A percentile compares a stretch with the other conserved stretches of the same genome.
These are phyloP conservation scores for Dryomyza anilis DNA, from an alignment of 2,888 invertebrate species.

Conservation along the genomic window DNA sequence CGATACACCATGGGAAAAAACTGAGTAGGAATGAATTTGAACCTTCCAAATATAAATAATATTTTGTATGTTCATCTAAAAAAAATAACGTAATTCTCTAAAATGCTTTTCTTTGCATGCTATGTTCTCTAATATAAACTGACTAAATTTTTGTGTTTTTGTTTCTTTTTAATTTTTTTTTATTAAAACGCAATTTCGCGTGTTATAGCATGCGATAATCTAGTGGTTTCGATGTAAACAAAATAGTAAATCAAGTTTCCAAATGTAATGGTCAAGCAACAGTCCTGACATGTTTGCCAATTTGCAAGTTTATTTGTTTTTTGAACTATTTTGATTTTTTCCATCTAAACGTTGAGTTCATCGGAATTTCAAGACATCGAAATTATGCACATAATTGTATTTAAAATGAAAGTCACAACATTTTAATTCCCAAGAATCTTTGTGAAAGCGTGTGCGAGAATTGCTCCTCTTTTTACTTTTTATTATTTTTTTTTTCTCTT, in stretches of 20 bases:
- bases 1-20: background rate
- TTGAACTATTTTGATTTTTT: background rate
- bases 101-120: background rate
- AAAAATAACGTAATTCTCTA: too few species aligned
- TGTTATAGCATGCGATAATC: background rate
- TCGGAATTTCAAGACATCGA: background rate
- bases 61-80: background rate
- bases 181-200: background rate
- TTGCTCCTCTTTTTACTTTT: background rate
- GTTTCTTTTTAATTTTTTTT: background rate
- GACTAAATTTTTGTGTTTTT: background rate
- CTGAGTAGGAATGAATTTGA: background rate
- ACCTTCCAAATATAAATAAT: background rate
- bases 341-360: background rate
- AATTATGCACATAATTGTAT: background rate
- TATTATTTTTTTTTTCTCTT: background rate
- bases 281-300: background rate
- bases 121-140: background rate
- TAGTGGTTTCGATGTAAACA: background rate
- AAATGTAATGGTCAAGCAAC: background rate
- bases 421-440: constrained; percentile 7
- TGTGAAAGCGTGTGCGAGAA: background rate
- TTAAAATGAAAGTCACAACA: constrained; percentile 13
- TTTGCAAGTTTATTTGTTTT: constrained; percentile 1
- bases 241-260: too few species aligned